Percentiles rank a stretch among this genome's conserved stretches.
Conservation (phyloP, 1,140 invertebrate species). For the Drosophila tropicalis region DNA sequence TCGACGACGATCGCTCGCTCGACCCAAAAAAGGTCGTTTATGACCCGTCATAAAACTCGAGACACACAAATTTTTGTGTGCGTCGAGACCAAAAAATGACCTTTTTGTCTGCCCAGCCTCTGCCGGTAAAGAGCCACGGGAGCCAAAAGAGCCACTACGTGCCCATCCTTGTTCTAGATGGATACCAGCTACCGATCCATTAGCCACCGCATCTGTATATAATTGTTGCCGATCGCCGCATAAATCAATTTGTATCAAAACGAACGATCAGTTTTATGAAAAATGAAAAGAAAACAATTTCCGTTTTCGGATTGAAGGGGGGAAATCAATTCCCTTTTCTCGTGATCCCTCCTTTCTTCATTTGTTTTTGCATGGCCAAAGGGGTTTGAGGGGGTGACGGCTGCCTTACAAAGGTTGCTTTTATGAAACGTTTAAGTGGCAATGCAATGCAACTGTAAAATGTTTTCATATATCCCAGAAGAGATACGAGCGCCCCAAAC, state of each 20-base stretch:
- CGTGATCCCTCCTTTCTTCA: not conserved
- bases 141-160: too few species aligned
- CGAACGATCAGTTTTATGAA: constrained; percentile 80
- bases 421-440: constrained; percentile 81
- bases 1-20: too few species aligned
- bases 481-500: constrained; percentile 53
- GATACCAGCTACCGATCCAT: constrained; percentile 67
- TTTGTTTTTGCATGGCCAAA: constrained; percentile 54
- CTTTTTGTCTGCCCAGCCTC: too few species aligned
- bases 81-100: too few species aligned
- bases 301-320: constrained; percentile 49
- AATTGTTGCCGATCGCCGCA: constrained; percentile 79
- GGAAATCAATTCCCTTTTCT: constrained; percentile 59
- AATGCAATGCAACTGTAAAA: constrained; percentile 76
- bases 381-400: constrained; percentile 33
- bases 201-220: constrained; percentile 79
- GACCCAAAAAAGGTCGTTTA: too few species aligned
- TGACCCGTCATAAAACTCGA: too few species aligned
- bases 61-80: too few species aligned
- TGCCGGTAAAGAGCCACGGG: too few species aligned
- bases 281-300: constrained; percentile 73
- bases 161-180: constrained; percentile 16
- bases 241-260: constrained; percentile 80
- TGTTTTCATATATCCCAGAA: constrained; percentile 55
- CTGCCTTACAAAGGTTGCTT: constrained; percentile 77